These are phyloP conservation scores for Balaeniceps rex DNA, from an alignment of 2,113 vertebrate genomes.

Conservation along the genomic window DNA sequence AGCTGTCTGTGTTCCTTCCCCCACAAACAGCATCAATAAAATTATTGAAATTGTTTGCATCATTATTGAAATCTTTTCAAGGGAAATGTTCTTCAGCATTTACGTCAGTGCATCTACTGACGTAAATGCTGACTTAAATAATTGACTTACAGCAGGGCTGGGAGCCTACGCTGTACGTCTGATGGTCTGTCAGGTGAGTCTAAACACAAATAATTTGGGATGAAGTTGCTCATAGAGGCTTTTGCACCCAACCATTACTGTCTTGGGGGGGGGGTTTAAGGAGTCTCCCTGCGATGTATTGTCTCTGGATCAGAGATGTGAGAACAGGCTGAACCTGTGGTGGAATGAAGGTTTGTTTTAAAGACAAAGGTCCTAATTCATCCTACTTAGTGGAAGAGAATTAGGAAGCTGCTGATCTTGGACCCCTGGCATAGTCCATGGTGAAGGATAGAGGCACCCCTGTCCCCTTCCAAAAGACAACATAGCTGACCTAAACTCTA, in stretches of 20 bases:
- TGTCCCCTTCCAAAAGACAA: not conserved
- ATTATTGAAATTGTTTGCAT: not conserved
- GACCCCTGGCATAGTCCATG: not conserved
- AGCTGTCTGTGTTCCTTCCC: not conserved
- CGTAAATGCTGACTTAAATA: not conserved
- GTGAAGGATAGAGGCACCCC: not conserved
- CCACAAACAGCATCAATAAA: not conserved
- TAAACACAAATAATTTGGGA: not conserved
- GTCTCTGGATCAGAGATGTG: not conserved
- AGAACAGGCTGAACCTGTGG: not conserved
- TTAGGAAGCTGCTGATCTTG: not conserved
- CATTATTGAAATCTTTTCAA: not conserved
- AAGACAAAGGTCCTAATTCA: not conserved
- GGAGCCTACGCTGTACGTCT: not conserved
- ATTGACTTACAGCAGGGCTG: not conserved
- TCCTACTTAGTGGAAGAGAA: not conserved
- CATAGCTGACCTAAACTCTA: not conserved
- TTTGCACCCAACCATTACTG: not conserved
- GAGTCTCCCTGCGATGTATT: not conserved
- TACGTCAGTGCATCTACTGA: not conserved
- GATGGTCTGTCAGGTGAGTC: not conserved
- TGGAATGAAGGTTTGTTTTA: not conserved
- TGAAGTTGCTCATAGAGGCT: not conserved
- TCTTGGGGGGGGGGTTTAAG: not conserved
- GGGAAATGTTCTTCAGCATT: not conserved